Evolutionary conservation across 1,140 invertebrate species (phyloP).

Genomic region (Atopsyche davidsoni): DNA sequence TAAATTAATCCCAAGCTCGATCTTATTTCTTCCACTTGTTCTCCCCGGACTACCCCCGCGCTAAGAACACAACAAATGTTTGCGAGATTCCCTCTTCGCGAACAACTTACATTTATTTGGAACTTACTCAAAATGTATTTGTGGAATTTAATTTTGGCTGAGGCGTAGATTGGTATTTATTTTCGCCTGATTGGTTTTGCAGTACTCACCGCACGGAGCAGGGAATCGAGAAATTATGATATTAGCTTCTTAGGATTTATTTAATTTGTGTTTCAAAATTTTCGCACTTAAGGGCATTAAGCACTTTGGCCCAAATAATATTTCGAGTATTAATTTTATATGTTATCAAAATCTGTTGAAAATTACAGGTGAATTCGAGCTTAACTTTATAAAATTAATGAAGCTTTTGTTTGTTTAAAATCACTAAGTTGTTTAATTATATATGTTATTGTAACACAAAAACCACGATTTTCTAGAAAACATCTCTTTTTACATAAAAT

Average conservation of each 20-base stretch:
- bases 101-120: slow-evolving; percentile 28
- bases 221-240: slow-evolving; percentile 21
- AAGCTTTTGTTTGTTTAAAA: too few relatives aligned
- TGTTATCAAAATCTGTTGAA: too few relatives aligned
- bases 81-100: neutral
- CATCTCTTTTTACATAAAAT: too few relatives aligned
- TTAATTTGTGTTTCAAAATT: slow-evolving; percentile 13
- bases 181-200: slow-evolving; percentile 28
- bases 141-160: slow-evolving; percentile 30
- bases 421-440: too few relatives aligned
- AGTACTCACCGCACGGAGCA: slow-evolving; percentile 5
- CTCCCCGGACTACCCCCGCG: slow-evolving; percentile 7
- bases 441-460: too few relatives aligned
- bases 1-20: slow-evolving; percentile 28
- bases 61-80: slow-evolving; percentile 30
- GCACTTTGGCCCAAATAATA: too few relatives aligned
- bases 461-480: too few relatives aligned
- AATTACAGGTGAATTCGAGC: too few relatives aligned
- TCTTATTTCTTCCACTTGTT: slow-evolving; percentile 26
- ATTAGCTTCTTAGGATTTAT: slow-evolving; percentile 17
- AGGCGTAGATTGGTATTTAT: slow-evolving; percentile 29
- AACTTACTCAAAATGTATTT: slow-evolving; percentile 32
- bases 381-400: too few relatives aligned
- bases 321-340: too few relatives aligned
- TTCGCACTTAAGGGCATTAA: too few relatives aligned